A percentile compares a stretch with the other conserved stretches of the same genome.
Conservation (phyloP, 2,888 invertebrate genomes). For the Herminia tarsipennalis region DNA sequence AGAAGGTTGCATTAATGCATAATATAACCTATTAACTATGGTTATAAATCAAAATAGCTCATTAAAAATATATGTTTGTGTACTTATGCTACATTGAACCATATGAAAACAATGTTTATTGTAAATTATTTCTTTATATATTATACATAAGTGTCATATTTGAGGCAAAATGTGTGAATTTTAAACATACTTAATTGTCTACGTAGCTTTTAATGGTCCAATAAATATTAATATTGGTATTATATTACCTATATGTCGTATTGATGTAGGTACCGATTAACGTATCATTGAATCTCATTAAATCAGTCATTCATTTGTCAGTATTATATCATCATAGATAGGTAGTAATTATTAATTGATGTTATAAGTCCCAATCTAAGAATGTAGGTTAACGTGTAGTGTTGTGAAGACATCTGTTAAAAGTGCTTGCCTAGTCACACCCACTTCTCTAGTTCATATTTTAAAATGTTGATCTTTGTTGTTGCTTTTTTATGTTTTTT, state of each 20-base stretch:
- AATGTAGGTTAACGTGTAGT: slow-evolving; percentile 58
- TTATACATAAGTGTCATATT: slow-evolving; percentile 27
- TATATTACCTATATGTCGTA: slow-evolving; percentile 42
- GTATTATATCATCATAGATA: slow-evolving; percentile 54
- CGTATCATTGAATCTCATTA: slow-evolving; percentile 42
- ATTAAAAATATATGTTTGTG: slow-evolving; percentile 8
- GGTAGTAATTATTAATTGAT: slow-evolving; percentile 52
- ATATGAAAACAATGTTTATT: slow-evolving; percentile 21
- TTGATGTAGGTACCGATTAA: slow-evolving; percentile 35
- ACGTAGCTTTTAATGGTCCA: slow-evolving; percentile 58
- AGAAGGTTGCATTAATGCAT: no score
- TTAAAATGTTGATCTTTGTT: slow-evolving; percentile 38
- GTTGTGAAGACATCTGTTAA: slow-evolving; percentile 35
- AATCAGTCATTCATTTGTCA: slow-evolving; percentile 44
- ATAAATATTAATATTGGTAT: slow-evolving; percentile 37
- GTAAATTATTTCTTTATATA: slow-evolving; percentile 31
- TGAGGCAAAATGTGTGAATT: slow-evolving; percentile 30
- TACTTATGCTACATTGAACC: slow-evolving; percentile 11
- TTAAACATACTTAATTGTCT: slow-evolving; percentile 27
- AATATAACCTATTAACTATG: no score
- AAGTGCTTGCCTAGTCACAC: slow-evolving; percentile 43
- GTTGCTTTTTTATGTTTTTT: slow-evolving; percentile 31
- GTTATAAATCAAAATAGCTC: not conserved
- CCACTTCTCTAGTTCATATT: slow-evolving; percentile 38
- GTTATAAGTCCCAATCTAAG: slow-evolving; percentile 73